Evolutionary conservation across 2,113 vertebrate genomes (phyloP), one percentile per base, ranked within the genome.

Genomic region (Mellivora capensis): DNA sequence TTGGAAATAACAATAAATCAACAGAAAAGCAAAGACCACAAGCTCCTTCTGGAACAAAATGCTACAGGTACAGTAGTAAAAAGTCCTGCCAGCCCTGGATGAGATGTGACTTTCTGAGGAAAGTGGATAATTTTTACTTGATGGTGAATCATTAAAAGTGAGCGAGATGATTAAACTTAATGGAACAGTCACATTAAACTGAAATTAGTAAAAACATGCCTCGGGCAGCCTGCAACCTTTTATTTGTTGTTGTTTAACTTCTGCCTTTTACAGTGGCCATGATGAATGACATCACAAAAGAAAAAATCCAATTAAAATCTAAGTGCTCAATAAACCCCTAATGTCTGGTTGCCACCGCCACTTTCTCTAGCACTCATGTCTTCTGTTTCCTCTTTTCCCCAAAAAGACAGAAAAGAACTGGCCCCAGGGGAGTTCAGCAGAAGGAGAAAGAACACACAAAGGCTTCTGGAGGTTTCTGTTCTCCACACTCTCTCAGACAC

Each of bases 151-250:
- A 23, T 98, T 98, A 97, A 97, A 98, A 97, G 80, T 88, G 86
- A 98, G 95, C 94, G 97, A 98, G 97, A 98, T 98, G 97, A 97
- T 98, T 98, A 98, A 97, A 96, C 91, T 98, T 99, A 98, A 98
- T 98, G 94, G 92, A 97, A 98, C 82, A 96, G 87, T 80, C 89
- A 54, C 97, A 97, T 98, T 98, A 98, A 98, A 98, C 57, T 96
- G 97, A 98, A 98, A 98, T 96, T 98, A 98, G 87, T 96, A 91
- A 97, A 98, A 98, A 87, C 84, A 96, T 86, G 98, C 98, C 98
- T 93, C 49, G 4, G 97, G 98, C 98, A 96, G 90, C 97, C 94
- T 97, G 92, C 98, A 98, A 98, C 97, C 96, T 98, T 98, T 98
- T 98, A 98, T 98, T 98, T 98, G 96, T 97, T 97, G 97, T 97